Base-by-base conservation (phyloP, 2,113 vertebrate species). In the Hystrix cristata region DNA sequence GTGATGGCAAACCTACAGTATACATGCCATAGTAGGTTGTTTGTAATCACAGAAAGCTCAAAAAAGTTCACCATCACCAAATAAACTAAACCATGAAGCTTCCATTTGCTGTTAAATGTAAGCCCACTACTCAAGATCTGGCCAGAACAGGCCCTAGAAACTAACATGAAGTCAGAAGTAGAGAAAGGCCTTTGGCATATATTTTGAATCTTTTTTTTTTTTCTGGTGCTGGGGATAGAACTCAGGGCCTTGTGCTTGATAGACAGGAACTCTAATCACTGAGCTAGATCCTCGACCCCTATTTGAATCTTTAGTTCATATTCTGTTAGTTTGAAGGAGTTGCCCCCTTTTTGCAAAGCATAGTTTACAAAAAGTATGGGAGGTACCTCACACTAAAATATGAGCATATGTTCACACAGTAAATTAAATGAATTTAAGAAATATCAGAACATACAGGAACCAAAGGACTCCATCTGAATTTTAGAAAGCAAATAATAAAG, bases 401-500 rank as follows among this genome's bases (percentile, higher is more conserved):
- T 48, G n/a, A 91, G 27, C 34, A 59, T 72, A 53, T 29, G 18
- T 23, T 59, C 57, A 74, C n/a, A 87, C 76, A 16, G 85, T 51
- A 82, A 87, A 76, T 38, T 59, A 64, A 91, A 85, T 60, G 53
- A 69, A 93, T 6, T 64, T 69, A 38, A 91, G 13, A 83, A 90
- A 95, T 55, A 46, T 90, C 31, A 82, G n/a, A 67, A 95, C 62
- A 48, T 53, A 78, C 3, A 60, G 38, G 9, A 83, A 90, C 29
- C 62, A 83, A 72, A 19, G 15, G 16, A 87, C 67, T 64, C 23
- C 34, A 59, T 31, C 31, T 78, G 51, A 94, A 34, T 82, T 74
- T 91, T 87, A 31, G 64, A 83, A 95, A 91, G 13, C 14, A 51
- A 74, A 67, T 91, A 85, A 23, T 69, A 91, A 72, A 94, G 60